phyloP scores from a whole-genome alignment of 2,797 vertebrate species.

The Scyliorhinus canicula region DNA sequence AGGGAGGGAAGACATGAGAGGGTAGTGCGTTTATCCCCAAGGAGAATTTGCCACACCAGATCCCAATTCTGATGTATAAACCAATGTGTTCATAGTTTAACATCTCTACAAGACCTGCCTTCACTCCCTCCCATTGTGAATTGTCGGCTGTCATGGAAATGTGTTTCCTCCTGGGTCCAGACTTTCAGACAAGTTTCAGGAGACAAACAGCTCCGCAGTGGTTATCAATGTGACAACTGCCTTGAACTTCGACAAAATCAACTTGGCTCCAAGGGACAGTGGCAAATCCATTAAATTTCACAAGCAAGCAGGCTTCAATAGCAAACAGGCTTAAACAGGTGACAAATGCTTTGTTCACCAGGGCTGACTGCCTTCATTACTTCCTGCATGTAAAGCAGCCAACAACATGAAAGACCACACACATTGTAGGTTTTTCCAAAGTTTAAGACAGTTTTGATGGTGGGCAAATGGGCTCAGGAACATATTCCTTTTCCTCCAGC shows the following conservation, averaged over 20 bases:
- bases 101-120: not conserved
- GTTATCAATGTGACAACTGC: not conserved
- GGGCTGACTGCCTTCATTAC: not conserved
- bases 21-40: not conserved
- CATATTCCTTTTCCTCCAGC: not conserved
- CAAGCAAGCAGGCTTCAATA: too few species aligned
- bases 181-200: not conserved
- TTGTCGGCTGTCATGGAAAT: not conserved
- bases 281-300: not conserved
- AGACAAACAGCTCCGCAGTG: not conserved
- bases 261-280: not conserved
- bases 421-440: not conserved
- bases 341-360: not conserved
- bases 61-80: not conserved
- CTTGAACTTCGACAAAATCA: not conserved
- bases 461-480: not conserved
- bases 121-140: not conserved
- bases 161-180: not conserved
- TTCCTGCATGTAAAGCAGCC: not conserved
- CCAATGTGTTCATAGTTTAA: too few species aligned
- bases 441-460: not conserved
- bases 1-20: not conserved
- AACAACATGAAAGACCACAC: not conserved
- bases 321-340: not conserved
- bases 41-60: not conserved